Base-by-base conservation (phyloP, 2,797 vertebrate genomes). In the Champsocephalus gunnari region DNA sequence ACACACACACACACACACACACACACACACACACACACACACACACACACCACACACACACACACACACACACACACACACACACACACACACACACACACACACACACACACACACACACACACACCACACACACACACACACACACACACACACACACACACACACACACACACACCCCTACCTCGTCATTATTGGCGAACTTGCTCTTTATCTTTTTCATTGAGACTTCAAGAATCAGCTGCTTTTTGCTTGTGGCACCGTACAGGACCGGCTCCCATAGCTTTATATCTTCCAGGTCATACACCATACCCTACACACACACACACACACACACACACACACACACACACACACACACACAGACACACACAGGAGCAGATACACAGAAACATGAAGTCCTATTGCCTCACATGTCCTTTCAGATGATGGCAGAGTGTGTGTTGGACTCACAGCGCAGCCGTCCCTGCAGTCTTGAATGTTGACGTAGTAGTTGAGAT, bases 401-500 rank as follows among this genome's bases (percentile, higher is more conserved):
- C 16, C 13, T 28, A 7, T 10, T 9, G n/a, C 17, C 28, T 43
- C 9, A 2, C n/a, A 38, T 38, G 5, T 9, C 34, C 12, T 56
- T 19, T 14, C 66, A 59, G 57, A 51, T 2, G 3, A 54, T 0
- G 0, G 24, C 0, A 38, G 0, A 38, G 41, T 1, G 28, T 12
- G 49, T 3, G 0, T 5, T 24, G 53, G 13, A 80, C 93, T 88
- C 80, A 97, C 98, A 86, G 79, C 85, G 82, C 97, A 98, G 87
- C 94, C 94, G 0, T 88, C 87, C 7, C 89, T 77, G 75, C 98
- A 99, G 86, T 97, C 95, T 92, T 99, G 97, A 96, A 97, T 96
- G 92, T 99, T 99, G 77, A 97, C 88, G 90, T 96, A 98, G 89
- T 97, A 98, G 92, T 98, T 99, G 70, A 78, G 89, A 34, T 97